Evolutionary conservation across 2,797 vertebrate species (phyloP).

Genomic region (Xenentodon cancila): DNA sequence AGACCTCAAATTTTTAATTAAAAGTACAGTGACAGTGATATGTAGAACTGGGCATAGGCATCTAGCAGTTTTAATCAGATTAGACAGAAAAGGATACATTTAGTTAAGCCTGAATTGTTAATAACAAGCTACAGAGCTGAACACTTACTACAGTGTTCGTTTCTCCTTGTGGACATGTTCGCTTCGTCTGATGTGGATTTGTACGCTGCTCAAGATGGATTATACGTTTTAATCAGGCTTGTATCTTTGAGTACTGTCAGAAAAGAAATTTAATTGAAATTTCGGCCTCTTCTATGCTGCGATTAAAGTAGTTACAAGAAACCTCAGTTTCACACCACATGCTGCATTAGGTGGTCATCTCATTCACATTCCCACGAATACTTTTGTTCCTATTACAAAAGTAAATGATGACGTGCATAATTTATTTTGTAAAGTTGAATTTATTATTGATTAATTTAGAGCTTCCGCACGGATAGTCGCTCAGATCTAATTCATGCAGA

Average conservation of each 20-base stretch:
- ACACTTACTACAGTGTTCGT: slow-evolving; percentile 12
- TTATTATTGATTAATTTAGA: slow-evolving; percentile 47
- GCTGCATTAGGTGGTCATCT: slow-evolving; percentile 27
- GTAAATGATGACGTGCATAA: slow-evolving; percentile 44
- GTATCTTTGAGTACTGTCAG: slow-evolving; percentile 72
- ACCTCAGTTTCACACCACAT: slow-evolving; percentile 42
- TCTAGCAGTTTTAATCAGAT: slow-evolving; percentile 74
- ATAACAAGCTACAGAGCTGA: slow-evolving; percentile 41
- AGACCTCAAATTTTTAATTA: slow-evolving; percentile 70
- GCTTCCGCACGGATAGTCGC: slow-evolving; percentile 12
- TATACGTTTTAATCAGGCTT: slow-evolving; percentile 71
- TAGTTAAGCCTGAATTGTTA: slow-evolving; percentile 64
- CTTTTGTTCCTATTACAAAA: slow-evolving; percentile 34
- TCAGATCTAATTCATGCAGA: slow-evolving; percentile 29
- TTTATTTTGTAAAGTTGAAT: slow-evolving; percentile 32
- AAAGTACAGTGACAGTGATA: slow-evolving; percentile 61
- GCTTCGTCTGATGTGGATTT: slow-evolving; percentile 65
- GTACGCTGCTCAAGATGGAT: slow-evolving; percentile 72
- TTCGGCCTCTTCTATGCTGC: slow-evolving; percentile 64
- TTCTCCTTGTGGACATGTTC: slow-evolving; percentile 43
- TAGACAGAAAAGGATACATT: slow-evolving; percentile 71
- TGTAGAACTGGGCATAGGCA: slow-evolving; percentile 48
- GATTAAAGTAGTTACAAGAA: slow-evolving; percentile 70
- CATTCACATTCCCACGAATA: slow-evolving; percentile 28
- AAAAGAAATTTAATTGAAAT: slow-evolving; percentile 76